Evolutionary conservation across 2,888 invertebrate genomes (phyloP).

Genomic region (Phyllotreta cruciferae): DNA sequence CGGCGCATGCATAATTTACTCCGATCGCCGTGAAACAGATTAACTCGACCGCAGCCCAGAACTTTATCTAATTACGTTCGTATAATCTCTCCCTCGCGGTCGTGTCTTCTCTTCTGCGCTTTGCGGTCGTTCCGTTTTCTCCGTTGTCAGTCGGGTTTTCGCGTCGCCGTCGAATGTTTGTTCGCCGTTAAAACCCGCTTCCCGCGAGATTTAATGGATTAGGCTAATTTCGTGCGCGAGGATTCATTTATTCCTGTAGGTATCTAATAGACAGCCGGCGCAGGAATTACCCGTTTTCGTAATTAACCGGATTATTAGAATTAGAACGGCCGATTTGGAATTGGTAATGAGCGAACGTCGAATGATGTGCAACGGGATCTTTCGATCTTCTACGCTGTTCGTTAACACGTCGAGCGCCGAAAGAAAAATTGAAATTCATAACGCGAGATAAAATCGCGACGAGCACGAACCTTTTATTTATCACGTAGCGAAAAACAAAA

Average conservation of each 20-base stretch:
- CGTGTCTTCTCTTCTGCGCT: slow-evolving; percentile 47
- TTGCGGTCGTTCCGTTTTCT: slow-evolving; percentile 47
- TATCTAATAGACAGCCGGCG: too few relatives aligned
- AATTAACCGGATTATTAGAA: too few relatives aligned
- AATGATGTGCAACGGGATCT: too few relatives aligned
- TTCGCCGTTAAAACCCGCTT: slow-evolving; percentile 16
- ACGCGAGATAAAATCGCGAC: too few relatives aligned
- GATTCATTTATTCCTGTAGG: not conserved
- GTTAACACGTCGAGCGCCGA: too few relatives aligned
- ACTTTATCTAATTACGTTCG: slow-evolving; percentile 59
- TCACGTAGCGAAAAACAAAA: too few relatives aligned
- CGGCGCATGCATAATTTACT: slow-evolving; percentile 49
- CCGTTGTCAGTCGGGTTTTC: slow-evolving; percentile 33
- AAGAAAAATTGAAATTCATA: too few relatives aligned
- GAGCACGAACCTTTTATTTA: too few relatives aligned
- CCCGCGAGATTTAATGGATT: slow-evolving; percentile 36
- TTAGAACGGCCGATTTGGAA: too few relatives aligned
- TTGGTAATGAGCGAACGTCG: too few relatives aligned
- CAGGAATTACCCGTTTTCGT: too few relatives aligned
- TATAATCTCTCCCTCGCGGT: slow-evolving; percentile 56
- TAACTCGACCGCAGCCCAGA: slow-evolving; percentile 58
- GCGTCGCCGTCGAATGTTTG: slow-evolving; percentile 32
- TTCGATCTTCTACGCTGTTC: too few relatives aligned
- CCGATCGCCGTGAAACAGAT: slow-evolving; percentile 53
- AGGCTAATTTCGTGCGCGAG: slow-evolving; percentile 27